Percentiles rank a stretch among this genome's conserved stretches.
Conservation (phyloP, 2,113 vertebrate species). For the Bathybates hornii region DNA sequence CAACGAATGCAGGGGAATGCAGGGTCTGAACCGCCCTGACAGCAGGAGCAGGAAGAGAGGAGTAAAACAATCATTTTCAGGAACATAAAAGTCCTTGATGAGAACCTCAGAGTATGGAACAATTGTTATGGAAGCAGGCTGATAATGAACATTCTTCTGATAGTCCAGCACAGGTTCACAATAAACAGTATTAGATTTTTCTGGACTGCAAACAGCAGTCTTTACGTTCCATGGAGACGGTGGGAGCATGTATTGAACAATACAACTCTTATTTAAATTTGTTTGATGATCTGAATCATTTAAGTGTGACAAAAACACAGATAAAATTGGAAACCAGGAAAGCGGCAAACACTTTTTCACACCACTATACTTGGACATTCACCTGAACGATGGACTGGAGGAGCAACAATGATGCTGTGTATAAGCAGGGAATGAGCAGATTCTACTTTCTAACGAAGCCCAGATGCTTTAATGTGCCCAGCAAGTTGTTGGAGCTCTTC, state of each 20-base stretch:
- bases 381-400: not conserved
- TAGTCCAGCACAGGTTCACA: not conserved
- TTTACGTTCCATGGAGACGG: rapidly evolving
- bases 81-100: not conserved
- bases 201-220: not conserved
- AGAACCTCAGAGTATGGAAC: not conserved
- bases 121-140: not conserved
- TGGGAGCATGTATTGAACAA: not conserved
- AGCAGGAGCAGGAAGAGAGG: not conserved
- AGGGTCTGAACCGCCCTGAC: not conserved
- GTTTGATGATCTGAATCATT: not conserved
- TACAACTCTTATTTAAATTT: not conserved
- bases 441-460: rapidly evolving
- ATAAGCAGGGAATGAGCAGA: not conserved
- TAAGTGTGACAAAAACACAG: rapidly evolving
- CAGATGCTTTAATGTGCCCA: not conserved
- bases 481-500: not conserved
- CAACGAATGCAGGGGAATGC: not conserved
- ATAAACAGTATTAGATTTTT: not conserved
- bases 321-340: not conserved
- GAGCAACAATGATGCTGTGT: rapidly evolving
- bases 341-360: rapidly evolving
- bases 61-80: not conserved
- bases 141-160: not conserved
- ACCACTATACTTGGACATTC: not conserved